Conservation (phyloP, 2,797 vertebrate genomes). For the Sparidentex hasta region DNA sequence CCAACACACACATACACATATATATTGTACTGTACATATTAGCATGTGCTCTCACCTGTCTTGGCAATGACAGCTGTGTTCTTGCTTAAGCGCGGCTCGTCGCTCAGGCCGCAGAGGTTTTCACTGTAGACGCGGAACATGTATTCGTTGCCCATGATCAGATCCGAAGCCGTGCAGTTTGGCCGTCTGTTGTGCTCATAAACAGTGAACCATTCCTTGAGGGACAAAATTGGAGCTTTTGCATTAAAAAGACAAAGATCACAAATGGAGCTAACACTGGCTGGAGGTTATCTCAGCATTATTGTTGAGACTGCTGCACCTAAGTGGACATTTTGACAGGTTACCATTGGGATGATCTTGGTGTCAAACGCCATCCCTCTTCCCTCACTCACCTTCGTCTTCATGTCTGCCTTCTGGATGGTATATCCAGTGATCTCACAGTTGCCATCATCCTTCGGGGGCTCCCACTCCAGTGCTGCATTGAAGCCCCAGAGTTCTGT, state of each 20-base stretch:
- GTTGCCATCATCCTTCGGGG: slow-evolving; percentile 91
- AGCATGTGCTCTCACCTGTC: slow-evolving; percentile 77
- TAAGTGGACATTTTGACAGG: background rate
- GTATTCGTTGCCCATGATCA: slow-evolving; percentile 94
- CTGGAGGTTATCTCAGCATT: background rate
- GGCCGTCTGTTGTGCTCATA: slow-evolving; percentile 91
- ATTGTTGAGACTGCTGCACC: background rate
- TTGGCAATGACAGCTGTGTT: slow-evolving; percentile 90
- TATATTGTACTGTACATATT: background rate
- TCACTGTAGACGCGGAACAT: slow-evolving; percentile 91
- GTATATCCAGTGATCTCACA: slow-evolving; percentile 90
- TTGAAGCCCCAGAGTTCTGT: slow-evolving; percentile 95
- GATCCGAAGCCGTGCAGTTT: slow-evolving; percentile 89
- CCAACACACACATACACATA: too few species aligned
- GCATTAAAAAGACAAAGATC: background rate
- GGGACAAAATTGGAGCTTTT: background rate
- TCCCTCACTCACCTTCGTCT: slow-evolving; percentile 87
- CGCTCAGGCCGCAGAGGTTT: slow-evolving; percentile 91
- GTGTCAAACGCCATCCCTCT: background rate
- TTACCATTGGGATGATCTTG: background rate
- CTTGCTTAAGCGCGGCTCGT: slow-evolving; percentile 85
- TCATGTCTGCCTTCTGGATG: slow-evolving; percentile 94
- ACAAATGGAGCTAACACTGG: background rate
- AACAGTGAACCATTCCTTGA: slow-evolving; percentile 92
- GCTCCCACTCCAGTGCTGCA: slow-evolving; percentile 90